Base-by-base conservation (phyloP, 1,140 invertebrate genomes). In the Zaprionus capensis region DNA sequence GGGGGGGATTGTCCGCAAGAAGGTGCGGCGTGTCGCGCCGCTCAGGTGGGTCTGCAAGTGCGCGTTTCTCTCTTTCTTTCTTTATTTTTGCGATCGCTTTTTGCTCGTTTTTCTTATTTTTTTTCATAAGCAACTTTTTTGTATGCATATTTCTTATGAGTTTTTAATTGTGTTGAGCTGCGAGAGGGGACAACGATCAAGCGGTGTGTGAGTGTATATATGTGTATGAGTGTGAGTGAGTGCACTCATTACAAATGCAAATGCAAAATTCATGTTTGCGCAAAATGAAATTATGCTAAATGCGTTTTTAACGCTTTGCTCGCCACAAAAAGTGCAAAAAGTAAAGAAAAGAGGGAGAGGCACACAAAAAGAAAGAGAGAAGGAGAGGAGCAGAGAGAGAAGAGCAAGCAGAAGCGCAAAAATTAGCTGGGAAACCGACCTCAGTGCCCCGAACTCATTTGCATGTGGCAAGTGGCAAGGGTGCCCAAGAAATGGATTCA, bases 221-320 rank as follows among this genome's bases (percentile, higher is more conserved):
- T 20, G n/a, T 38, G 26, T 12, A 22, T n/a, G 20, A 31, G 61
- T 36, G 53, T n/a, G 20, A 31, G 69, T 5, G 26, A 41, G n/a
- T 56, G 62, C 53, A 66, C 67, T 72, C 67, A 77, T 86, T 87
- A 80, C 41, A 74, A 69, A 87, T 80, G 83, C 67, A 87, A 86
- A 87, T 82, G 83, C 58, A 80, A 82, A 82, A 80, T 44, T 70
- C 77, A 72, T 82, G 83, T 87, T 76, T 74, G 65, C 59, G 75
- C 46, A 74, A 80, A 86, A 80, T 72, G 56, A 66, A 80, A 71
- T 82, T 77, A 80, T 82, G 70, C 63, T 74, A 72, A 80, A 80
- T 71, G 76, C 66, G 64, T 63, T 82, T 79, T 81, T 81, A 64
- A 73, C 57, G 59, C 64, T 67, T 73, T 73, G 64, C 64, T 34